Conservation (phyloP, 2,113 vertebrate species). For the Notothenia rossii region DNA sequence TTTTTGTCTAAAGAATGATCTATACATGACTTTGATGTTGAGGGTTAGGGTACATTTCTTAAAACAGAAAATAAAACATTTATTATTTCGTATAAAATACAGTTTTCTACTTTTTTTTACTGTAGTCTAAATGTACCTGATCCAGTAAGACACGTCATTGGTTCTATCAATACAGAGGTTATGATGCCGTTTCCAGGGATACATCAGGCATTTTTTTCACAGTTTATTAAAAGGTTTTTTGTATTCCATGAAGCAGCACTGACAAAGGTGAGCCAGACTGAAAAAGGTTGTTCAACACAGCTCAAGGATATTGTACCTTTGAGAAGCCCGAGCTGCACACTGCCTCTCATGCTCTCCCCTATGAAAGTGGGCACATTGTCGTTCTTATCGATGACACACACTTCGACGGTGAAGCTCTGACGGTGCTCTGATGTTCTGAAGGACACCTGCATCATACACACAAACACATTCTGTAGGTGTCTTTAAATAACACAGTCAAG, state of each 20-base stretch:
- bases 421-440: constrained; percentile 75
- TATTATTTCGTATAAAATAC: neutral
- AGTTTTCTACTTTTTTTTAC: neutral
- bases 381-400: constrained; percentile 85
- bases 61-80: neutral
- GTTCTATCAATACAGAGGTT: neutral
- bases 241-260: neutral
- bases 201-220: neutral
- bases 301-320: constrained; percentile 70
- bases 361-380: constrained; percentile 84
- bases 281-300: neutral
- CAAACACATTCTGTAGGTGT: constrained; percentile 1
- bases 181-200: neutral
- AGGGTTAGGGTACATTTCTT: neutral
- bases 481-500: neutral
- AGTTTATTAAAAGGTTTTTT: constrained; percentile 1
- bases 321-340: constrained; percentile 83
- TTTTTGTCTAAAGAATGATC: neutral
- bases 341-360: constrained; percentile 81
- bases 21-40: neutral
- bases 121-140: neutral
- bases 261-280: neutral
- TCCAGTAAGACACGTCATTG: neutral
- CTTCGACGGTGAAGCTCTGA: constrained; percentile 79
- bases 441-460: constrained; percentile 70